Conservation (phyloP, 2,888 invertebrate genomes). For the Himalopsyche tibetana region DNA sequence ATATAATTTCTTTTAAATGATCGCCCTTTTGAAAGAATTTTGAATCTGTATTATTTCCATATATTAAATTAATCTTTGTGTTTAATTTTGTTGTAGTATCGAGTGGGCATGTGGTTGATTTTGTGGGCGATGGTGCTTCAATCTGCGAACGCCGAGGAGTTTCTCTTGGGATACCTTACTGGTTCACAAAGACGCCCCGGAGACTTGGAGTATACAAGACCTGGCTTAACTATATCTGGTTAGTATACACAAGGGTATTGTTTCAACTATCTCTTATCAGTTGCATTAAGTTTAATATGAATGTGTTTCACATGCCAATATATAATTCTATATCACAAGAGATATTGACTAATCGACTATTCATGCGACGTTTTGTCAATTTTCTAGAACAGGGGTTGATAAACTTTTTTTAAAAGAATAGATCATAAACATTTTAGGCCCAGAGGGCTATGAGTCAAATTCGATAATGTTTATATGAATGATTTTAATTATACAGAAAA, state of each 20-base stretch:
- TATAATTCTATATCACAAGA: neutral
- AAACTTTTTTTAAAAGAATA: too few relatives aligned
- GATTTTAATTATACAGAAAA: too few relatives aligned
- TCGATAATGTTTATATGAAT: too few relatives aligned
- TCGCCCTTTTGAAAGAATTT: too few relatives aligned
- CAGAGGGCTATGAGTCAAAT: too few relatives aligned
- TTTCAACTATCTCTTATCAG: neutral
- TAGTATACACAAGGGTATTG: slow-evolving; percentile 45
- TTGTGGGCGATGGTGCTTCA: slow-evolving; percentile 35
- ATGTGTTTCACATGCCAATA: too few relatives aligned
- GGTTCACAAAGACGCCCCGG: slow-evolving; percentile 88
- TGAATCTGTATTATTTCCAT: too few relatives aligned
- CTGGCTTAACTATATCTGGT: slow-evolving; percentile 81
- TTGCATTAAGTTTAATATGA: neutral
- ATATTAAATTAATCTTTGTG: neutral
- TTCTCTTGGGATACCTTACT: slow-evolving; percentile 89
- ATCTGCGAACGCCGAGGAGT: slow-evolving; percentile 75
- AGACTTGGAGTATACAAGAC: slow-evolving; percentile 87
- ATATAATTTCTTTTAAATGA: too few relatives aligned
- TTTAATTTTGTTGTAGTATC: neutral
- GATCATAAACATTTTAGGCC: too few relatives aligned
- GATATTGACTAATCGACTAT: neutral
- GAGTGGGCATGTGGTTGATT: slow-evolving; percentile 39
- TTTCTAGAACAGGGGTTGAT: too few relatives aligned
- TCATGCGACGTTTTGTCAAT: too few relatives aligned